Base-by-base conservation (phyloP, 2,113 vertebrate genomes). In the Albula goreensis region DNA sequence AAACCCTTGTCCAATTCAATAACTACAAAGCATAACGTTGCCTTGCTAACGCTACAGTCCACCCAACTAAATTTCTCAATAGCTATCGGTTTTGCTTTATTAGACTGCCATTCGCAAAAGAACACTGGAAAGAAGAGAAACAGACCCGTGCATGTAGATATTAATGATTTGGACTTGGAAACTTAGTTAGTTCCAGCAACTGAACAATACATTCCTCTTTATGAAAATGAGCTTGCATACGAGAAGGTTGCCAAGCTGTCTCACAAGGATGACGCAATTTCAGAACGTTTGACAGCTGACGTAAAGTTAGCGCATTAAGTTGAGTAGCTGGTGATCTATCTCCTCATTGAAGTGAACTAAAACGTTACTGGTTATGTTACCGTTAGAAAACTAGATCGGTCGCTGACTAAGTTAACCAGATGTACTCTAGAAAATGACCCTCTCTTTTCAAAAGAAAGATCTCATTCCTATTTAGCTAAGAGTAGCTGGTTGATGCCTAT, bases 261-360 rank as follows among this genome's bases (percentile, higher is more conserved):
- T 74, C 70, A 74, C 70, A 74, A 74, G 70, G n/a, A 74, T 74
- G 70, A 74, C 70, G 70, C 70, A 74, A 74, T 74, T 31, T 74
- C 22, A 31, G 4, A n/a, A 25, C 22, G 9, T 74, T 25, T 74
- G 70, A 74, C 70, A 74, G 70, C 70, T n/a, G 31, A 41, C 31
- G 31, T 41, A 41, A 41, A 31, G 22, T 74, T 74, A 31, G 17
- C 63, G 0, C 15, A 70, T 41, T 41, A 41, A 41, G 12, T 11
- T 13, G 11, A 15, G 11, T 60, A 0, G 7, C 56, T 60, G 17
- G 11, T 0, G 3, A 60, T 60, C 56, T 60, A 15, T 3, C 1
- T 15, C 3, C 11, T 15, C 3, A 5, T 60, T 60, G 2, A 15
- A 60, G 11, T 60, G 56, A 41, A 41, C 56, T 13, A 56, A 10